phyloP scores from a whole-genome alignment of 2,888 invertebrate species.

The Drosophila pegasa region DNA sequence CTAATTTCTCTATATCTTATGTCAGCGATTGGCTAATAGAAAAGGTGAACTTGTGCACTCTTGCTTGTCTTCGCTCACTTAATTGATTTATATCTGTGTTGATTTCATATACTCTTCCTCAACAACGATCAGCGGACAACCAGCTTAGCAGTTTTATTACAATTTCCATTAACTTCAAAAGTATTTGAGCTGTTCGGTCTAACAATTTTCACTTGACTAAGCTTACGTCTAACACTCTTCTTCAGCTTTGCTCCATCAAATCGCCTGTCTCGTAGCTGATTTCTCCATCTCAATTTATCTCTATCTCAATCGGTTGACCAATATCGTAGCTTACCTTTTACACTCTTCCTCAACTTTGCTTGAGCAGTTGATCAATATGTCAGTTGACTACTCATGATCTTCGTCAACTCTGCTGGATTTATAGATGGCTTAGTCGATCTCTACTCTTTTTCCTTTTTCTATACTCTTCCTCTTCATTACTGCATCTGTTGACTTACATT shows the following conservation, averaged over 20 bases:
- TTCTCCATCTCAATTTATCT: not conserved
- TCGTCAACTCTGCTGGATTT: too few species aligned
- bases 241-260: not conserved
- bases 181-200: not conserved
- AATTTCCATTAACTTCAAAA: not conserved
- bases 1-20: too few species aligned
- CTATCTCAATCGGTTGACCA: not conserved
- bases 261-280: not conserved
- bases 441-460: not conserved
- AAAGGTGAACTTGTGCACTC: too few species aligned
- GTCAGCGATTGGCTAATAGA: too few species aligned
- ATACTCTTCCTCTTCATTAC: not conserved
- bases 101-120: too few species aligned
- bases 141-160: not conserved
- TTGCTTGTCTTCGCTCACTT: too few species aligned
- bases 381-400: not conserved
- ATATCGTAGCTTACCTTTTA: not conserved
- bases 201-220: not conserved
- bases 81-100: too few species aligned
- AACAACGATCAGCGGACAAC: too few species aligned
- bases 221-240: not conserved
- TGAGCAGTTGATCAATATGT: not conserved
- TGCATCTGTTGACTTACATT: not conserved
- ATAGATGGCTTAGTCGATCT: too few species aligned
- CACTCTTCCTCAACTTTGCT: not conserved